phyloP scores from a whole-genome alignment of 2,113 vertebrate species.

The Salvelinus alpinus region DNA sequence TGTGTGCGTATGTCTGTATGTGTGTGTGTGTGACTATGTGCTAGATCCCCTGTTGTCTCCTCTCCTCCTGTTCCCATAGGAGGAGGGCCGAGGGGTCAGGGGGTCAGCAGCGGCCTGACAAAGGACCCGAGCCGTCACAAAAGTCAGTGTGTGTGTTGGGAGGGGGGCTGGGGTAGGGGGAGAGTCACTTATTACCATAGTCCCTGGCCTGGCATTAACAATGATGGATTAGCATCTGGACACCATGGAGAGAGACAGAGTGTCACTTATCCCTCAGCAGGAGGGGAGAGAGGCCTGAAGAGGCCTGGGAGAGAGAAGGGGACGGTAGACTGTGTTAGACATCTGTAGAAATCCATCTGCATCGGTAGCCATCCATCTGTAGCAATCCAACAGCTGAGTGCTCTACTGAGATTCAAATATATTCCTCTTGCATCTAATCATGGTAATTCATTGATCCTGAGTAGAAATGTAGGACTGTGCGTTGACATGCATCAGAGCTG shows the following conservation, averaged over 20 bases:
- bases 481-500: too few relatives aligned
- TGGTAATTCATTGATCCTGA: not conserved
- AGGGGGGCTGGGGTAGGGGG: conserved; percentile 32
- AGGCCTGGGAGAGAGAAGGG: not conserved
- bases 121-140: conserved; percentile 56
- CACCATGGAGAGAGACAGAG: conserved; percentile 28
- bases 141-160: conserved; percentile 66
- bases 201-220: conserved; percentile 59
- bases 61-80: conserved; percentile 38
- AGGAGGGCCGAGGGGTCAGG: conserved; percentile 56
- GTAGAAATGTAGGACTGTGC: too few relatives aligned
- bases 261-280: not conserved
- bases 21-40: not conserved
- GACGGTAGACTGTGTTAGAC: not conserved
- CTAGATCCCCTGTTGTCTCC: conserved; percentile 18
- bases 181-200: conserved; percentile 45
- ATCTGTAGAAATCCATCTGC: not conserved
- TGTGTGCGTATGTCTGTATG: not conserved
- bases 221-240: conserved; percentile 71
- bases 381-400: too few relatives aligned
- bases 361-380: not conserved
- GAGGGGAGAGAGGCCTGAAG: not conserved
- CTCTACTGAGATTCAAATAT: not conserved
- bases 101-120: conserved; percentile 66
- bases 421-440: not conserved